Conservation (phyloP, 2,797 vertebrate species). For the Acanthornis magna region DNA sequence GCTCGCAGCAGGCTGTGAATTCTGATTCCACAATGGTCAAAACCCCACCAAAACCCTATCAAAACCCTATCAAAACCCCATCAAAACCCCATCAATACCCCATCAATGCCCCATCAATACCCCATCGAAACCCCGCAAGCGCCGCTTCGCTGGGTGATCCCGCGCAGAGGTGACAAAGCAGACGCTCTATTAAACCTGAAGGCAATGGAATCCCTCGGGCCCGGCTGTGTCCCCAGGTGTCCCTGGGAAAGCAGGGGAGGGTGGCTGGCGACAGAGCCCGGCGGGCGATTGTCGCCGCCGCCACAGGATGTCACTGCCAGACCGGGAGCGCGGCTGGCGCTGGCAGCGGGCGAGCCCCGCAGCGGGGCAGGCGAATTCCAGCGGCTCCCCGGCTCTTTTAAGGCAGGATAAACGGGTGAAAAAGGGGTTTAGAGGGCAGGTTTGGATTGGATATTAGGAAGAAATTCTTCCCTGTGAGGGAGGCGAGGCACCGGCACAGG, state of each 20-base stretch:
- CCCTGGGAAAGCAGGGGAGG: not conserved
- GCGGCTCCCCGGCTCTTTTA: not conserved
- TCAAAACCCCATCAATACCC: too few species aligned
- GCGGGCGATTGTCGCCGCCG: not conserved
- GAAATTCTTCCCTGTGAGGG: too few species aligned
- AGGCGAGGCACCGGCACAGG: not conserved
- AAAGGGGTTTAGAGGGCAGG: not conserved
- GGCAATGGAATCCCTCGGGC: too few species aligned
- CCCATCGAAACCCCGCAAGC: not conserved
- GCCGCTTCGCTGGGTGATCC: not conserved
- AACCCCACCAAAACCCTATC: not conserved
- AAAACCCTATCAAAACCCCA: too few species aligned
- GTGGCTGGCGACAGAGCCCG: not conserved
- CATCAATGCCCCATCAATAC: not conserved
- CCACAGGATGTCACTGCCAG: constrained; percentile 67
- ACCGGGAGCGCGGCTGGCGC: not conserved
- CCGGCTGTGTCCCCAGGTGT: accelerated
- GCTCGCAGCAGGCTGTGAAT: not conserved
- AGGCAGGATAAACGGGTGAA: accelerated
- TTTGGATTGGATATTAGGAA: not conserved
- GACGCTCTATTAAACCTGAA: accelerated
- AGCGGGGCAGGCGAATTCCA: not conserved
- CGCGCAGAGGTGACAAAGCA: not conserved
- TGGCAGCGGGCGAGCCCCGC: too few species aligned
- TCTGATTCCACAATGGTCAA: accelerated